phyloP scores from a whole-genome alignment of 2,888 invertebrate genomes.

The Drosophila suboccidentalis region DNA sequence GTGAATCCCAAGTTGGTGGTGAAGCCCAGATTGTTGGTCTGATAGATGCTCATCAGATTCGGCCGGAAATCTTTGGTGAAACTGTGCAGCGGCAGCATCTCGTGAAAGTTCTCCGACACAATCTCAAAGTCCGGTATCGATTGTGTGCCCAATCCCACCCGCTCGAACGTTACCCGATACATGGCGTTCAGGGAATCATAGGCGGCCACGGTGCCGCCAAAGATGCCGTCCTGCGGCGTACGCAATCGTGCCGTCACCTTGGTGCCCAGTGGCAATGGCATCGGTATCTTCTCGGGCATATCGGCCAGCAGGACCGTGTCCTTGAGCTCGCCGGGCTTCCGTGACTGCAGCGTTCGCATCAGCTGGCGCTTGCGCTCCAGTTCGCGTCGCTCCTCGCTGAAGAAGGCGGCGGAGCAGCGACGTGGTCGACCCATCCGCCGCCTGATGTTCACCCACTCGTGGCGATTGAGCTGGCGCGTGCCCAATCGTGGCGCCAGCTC shows the following conservation, averaged over 20 bases:
- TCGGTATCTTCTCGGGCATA: conserved; percentile 96
- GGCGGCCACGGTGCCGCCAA: conserved; percentile 97
- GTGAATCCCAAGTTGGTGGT: conserved; percentile 86
- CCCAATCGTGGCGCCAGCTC: conserved; percentile 97
- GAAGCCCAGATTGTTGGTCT: conserved; percentile 59
- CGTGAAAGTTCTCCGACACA: conserved; percentile 95
- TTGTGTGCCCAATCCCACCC: conserved; percentile 96
- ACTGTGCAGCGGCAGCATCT: conserved; percentile 94
- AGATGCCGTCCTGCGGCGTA: conserved; percentile 97
- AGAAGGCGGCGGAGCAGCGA: conserved; percentile 97
- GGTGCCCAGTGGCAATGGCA: conserved; percentile 97
- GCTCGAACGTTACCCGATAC: conserved; percentile 97
- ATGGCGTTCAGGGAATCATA: conserved; percentile 97
- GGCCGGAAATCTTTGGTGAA: conserved; percentile 93
- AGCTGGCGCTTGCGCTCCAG: conserved; percentile 95
- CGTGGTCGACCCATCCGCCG: conserved; percentile 99
- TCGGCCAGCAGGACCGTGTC: conserved; percentile 92
- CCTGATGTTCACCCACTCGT: conserved; percentile 98
- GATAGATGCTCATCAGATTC: conserved; percentile 84
- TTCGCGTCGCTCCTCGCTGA: conserved; percentile 96
- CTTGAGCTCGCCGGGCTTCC: conserved; percentile 92
- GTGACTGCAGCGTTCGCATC: conserved; percentile 96
- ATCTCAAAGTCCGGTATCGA: conserved; percentile 99
- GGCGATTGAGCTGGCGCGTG: conserved; percentile 92
- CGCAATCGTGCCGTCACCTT: conserved; percentile 94